Base-by-base conservation (phyloP, 1,140 invertebrate species). In the Uloborus diversus region DNA sequence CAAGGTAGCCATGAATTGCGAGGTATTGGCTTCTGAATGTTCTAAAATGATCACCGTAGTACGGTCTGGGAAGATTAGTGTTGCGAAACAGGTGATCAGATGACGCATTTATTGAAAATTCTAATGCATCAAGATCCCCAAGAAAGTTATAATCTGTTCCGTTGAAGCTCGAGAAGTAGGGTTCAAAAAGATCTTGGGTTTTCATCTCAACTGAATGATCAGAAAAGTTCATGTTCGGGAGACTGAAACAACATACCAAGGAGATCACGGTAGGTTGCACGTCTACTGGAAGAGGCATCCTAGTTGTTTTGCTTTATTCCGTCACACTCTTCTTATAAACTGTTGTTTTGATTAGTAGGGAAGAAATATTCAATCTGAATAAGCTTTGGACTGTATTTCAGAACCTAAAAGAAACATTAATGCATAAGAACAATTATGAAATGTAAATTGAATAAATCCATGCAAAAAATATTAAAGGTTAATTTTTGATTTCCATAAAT, bases 1-100 rank as follows among this genome's bases (percentile, higher is more conserved):
- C 90, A 20, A 92, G 84, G 85, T 93, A 93, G 1, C 92, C 91
- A 85, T 95, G 94, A 17, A 91, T 79, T 2, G 82, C 82, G 3
- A 83, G 82, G 80, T 90, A 90, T 47, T 70, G 73, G 1, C 79
- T 65, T 33, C 82, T 82, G 30, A 86, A 85, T 2, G 33, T 27
- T 1, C 81, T 33, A 20, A 88, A 80, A 17, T 62, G 37, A n/a
- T 80, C 78, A 11, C 81, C 82, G 35, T 80, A 84, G 49, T 81
- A 84, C 4, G 65, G 79, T 7, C 64, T 20, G 0, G 70, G 80
- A 2, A 30, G 56, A n/a, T n/a, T 14, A 7, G 65, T 47, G 3
- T 68, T 47, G 13, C 37, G 17, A 30, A 62, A 79, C 3, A 79
- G 25, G 23, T 68, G 62, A 53, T 59, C 64, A 23, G 76, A 47